A percentile compares a stretch with the other conserved stretches of the same genome.
These are phyloP conservation scores for Archilochus colubris DNA, from an alignment of 2,113 vertebrate genomes.

Conservation along the genomic window DNA sequence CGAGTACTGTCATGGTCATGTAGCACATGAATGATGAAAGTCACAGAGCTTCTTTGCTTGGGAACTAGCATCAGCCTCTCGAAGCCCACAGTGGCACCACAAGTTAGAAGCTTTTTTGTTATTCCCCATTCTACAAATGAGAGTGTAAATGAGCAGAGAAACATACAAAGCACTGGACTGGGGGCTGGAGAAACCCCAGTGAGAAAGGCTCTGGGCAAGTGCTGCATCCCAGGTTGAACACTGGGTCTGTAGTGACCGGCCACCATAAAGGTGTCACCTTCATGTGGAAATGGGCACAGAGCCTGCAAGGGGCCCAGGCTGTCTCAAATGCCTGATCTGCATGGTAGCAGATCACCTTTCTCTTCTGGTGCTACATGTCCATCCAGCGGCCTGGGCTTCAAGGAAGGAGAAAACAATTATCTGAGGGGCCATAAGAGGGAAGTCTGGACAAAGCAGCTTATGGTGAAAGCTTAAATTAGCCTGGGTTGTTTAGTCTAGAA, in stretches of 20 bases:
- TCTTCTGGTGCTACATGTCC: background rate
- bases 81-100: background rate
- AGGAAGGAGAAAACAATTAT: background rate
- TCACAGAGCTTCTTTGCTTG: background rate
- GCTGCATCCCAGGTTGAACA: background rate
- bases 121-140: background rate
- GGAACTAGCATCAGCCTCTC: background rate
- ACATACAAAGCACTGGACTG: background rate
- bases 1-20: background rate
- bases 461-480: background rate
- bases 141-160: background rate
- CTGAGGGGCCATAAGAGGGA: background rate
- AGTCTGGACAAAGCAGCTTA: background rate
- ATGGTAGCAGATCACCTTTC: background rate
- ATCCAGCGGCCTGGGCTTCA: background rate
- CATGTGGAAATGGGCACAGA: background rate
- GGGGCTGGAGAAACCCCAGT: background rate
- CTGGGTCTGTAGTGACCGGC: background rate
- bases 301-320: background rate
- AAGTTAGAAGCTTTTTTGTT: background rate
- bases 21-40: background rate
- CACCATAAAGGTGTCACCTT: background rate
- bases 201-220: background rate
- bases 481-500: conserved; percentile 25
- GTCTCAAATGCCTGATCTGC: background rate